Evolutionary conservation across 2,113 vertebrate genomes (phyloP), one percentile per base, ranked within the genome.

Genomic region (Centropus bengalensis): DNA sequence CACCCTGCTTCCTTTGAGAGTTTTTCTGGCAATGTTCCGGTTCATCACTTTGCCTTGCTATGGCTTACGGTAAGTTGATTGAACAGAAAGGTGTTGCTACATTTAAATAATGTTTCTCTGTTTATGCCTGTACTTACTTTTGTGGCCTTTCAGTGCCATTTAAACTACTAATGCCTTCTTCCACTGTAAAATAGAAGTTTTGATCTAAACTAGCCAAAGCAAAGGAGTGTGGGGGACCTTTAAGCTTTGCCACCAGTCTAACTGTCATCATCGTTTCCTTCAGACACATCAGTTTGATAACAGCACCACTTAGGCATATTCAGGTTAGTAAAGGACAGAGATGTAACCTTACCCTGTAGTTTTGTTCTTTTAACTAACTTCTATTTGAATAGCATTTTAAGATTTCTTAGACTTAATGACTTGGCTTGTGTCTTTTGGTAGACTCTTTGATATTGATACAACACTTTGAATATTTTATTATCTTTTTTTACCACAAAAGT

Each of bases 11-110:
- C 99, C 99, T 56, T 95, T 99, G 79, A 96, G 99, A 96, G 98
- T 99, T 70, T 97, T 99, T 93, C 98, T 99, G 97, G 99, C 99
- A 9, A 86, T 99, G 42, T 98, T 99, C 92, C 97, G 98, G 78
- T 98, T 99, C 95, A 94, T 99, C 97, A 99, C 99, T 38, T 97
- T 99, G 94, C 99, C 99, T 51, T 99, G 99, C 97, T 99, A 98
- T 92, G 98, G 99, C 91, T 98, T 99, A 95, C 98, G 99, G 99
- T 99, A 98, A 98, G 98, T 96, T 88, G 47, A 71, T 67, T 86
- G 9, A 47, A 93, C 69, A 66, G 63, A 86, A 73, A 16, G 56
- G 54, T 87, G 70, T 93, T 77, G 19, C 26, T 59, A 38, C 5
- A 2, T 40, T 87, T 75, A 44, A 90, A 62, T 69, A 78, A 49